These are phyloP conservation scores for Pseudanteris insignis DNA, from an alignment of 2,888 invertebrate species.

Conservation along the genomic window DNA sequence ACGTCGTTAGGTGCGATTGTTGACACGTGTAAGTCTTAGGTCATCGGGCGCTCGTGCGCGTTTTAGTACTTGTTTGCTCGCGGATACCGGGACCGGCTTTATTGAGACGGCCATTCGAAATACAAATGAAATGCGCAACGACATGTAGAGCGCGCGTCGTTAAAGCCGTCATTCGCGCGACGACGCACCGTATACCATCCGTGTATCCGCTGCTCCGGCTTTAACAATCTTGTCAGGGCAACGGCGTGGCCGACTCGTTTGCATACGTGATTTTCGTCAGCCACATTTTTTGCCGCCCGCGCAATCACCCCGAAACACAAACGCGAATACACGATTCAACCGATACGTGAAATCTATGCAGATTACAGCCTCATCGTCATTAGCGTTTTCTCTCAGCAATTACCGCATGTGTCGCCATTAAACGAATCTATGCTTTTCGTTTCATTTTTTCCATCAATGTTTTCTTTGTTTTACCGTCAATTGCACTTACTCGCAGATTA, in stretches of 20 bases:
- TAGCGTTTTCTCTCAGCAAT: too few relatives aligned
- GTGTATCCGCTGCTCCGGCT: constrained; percentile 41
- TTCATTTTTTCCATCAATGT: too few relatives aligned
- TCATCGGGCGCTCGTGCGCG: constrained; percentile 11
- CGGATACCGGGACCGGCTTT: constrained; percentile 18
- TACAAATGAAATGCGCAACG: constrained; percentile 35
- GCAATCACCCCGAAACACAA: too few relatives aligned
- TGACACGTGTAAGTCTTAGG: constrained; percentile 33
- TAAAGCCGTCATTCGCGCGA: constrained; percentile 36
- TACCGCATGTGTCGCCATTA: too few relatives aligned
- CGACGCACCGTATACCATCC: constrained; percentile 37
- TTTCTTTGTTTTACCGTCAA: too few relatives aligned
- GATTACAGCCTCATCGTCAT: too few relatives aligned
- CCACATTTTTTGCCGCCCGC: too few relatives aligned
- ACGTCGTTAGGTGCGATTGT: constrained; percentile 36
- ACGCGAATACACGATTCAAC: too few relatives aligned
- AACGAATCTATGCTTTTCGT: too few relatives aligned
- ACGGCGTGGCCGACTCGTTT: constrained; percentile 35
- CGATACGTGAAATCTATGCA: too few relatives aligned
- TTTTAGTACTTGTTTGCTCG: constrained; percentile 38
- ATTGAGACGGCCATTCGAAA: constrained; percentile 31
- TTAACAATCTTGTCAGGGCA: constrained; percentile 31
- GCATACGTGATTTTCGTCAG: constrained; percentile 48
- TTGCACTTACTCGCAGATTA: too few relatives aligned
- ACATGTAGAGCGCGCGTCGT: constrained; percentile 42